A percentile compares a stretch with the other conserved stretches of the same genome.
phyloP scores from a whole-genome alignment of 2,113 vertebrate genomes.

The Myanophis thanlyinensis region DNA sequence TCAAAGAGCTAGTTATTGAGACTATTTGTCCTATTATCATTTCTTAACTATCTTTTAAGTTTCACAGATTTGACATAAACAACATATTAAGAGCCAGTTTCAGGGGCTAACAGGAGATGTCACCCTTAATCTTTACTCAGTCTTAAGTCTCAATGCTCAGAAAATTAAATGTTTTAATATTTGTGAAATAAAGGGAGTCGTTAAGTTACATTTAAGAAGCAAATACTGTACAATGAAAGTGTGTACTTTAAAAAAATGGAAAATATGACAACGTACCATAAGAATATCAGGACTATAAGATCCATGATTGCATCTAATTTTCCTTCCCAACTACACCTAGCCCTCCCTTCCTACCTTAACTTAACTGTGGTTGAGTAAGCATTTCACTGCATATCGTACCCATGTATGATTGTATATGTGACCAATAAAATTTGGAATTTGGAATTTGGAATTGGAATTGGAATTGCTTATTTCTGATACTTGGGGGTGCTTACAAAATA shows the following conservation, averaged over 20 bases:
- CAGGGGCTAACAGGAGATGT: background rate
- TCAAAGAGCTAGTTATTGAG: background rate
- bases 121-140: background rate
- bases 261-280: too few relatives aligned
- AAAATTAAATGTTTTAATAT: background rate
- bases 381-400: too few relatives aligned
- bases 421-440: too few relatives aligned
- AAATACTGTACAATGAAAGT: background rate
- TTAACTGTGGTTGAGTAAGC: too few relatives aligned
- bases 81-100: background rate
- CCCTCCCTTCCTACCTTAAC: too few relatives aligned
- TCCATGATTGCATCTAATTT: too few relatives aligned
- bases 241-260: slow-evolving; percentile 12
- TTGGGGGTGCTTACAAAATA: slow-evolving; percentile 29
- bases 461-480: slow-evolving; percentile 19
- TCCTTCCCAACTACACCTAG: too few relatives aligned
- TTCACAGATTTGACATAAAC: background rate
- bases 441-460: too few relatives aligned
- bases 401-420: too few relatives aligned
- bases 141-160: background rate
- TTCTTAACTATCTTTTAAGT: background rate
- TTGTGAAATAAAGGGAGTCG: background rate
- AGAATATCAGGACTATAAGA: too few relatives aligned
- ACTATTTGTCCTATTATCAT: background rate
- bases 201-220: background rate